Percentiles rank a stretch among this genome's conserved stretches.
Conservation (phyloP, 2,797 vertebrate genomes). For the Alfaro cultratus region DNA sequence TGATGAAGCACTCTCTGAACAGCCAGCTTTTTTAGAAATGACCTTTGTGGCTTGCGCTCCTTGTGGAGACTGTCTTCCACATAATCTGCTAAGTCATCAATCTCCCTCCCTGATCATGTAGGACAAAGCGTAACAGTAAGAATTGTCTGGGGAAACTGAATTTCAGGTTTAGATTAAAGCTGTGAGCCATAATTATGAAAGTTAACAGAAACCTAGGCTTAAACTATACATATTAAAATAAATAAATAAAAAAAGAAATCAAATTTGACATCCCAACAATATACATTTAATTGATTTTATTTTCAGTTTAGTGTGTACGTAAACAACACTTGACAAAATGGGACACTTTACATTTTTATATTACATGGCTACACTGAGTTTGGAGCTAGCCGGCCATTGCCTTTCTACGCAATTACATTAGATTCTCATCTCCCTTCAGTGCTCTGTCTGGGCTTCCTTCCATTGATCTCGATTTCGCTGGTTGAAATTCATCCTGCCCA, state of each 20-base stretch:
- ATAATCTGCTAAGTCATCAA: background rate
- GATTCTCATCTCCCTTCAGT: too few relatives aligned
- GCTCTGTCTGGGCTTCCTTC: too few relatives aligned
- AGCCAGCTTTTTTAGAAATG: background rate
- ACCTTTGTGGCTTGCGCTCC: background rate
- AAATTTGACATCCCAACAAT: background rate
- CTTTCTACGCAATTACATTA: too few relatives aligned
- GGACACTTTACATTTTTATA: background rate
- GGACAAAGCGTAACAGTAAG: background rate
- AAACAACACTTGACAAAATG: background rate
- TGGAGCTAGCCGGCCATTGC: too few relatives aligned
- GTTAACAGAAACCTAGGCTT: background rate
- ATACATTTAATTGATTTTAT: background rate
- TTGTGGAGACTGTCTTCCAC: background rate
- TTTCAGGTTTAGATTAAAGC: background rate
- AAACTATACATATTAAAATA: too few relatives aligned
- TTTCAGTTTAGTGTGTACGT: background rate
- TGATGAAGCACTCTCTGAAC: background rate
- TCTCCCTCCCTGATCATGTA: background rate
- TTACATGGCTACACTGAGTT: background rate
- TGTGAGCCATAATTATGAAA: background rate
- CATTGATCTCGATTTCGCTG: too few relatives aligned
- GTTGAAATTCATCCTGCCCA: too few relatives aligned
- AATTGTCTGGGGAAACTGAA: background rate
- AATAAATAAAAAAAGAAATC: too few relatives aligned